Base-by-base conservation (phyloP, 2,797 vertebrate species). In the Astyanax mexicanus region DNA sequence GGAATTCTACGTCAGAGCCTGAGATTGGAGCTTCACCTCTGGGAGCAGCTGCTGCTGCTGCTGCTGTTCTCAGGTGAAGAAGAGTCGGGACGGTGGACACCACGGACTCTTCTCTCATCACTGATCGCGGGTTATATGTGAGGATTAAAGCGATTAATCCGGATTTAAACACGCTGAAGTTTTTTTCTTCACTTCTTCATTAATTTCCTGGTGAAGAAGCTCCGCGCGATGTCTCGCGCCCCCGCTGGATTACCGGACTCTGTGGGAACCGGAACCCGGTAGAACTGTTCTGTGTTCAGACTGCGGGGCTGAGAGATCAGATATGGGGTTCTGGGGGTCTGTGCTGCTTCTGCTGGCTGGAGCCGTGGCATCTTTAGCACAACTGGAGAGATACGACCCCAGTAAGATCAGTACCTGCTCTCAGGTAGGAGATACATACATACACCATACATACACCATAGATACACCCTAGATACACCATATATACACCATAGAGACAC, bases 1-100 rank as follows among this genome's bases (percentile, higher is more conserved):
- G 75, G 19, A 77, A 45, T 57, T 37, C 10, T 27, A 38, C 75
- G 75, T 64, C 75, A 55, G 17, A 40, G 52, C 37, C 68, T 65
- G 38, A 25, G 47, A 65, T 45, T 65, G 62, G 15, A 44, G 40
- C 62, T 38, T n/a, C 21, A 23, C 27, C 55, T 35, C 29, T 9
- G 4, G 38, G 38, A 64, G 58, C 17, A n/a, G n/a, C n/a, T n/a
- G n/a, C n/a, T n/a, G n/a, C n/a, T n/a, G n/a, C n/a, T n/a, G n/a
- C n/a, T 38, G 37, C 17, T 64, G 19, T n/a, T 38, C 2, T 7
- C 17, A 61, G 58, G 32, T 61, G 8, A 38, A 17, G 32, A 38
- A 15, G 13, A 7, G 5, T 15, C 3, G 29, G 27, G 0, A 23
- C 10, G 11, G 5, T 3, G 11, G 42, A 10, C 2, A 2, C 37